These are phyloP conservation scores for Notoglanidium macrostoma DNA, from an alignment of 2,797 vertebrate species.

Conservation along the genomic window DNA sequence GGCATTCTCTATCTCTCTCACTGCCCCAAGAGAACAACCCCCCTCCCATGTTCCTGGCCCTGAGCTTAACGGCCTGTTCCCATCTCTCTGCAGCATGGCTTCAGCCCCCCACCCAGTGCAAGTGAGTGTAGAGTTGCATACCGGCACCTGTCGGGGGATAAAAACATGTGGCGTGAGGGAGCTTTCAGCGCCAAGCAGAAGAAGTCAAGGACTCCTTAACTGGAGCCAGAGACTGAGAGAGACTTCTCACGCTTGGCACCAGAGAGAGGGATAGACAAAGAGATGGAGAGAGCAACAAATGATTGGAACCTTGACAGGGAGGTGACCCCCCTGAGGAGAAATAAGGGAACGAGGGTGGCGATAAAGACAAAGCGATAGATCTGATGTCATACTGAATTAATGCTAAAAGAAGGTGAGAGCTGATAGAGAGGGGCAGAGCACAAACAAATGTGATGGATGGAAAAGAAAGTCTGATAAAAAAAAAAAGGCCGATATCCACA, in stretches of 20 bases:
- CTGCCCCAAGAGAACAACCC: conserved; percentile 40
- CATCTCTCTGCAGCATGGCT: conserved; percentile 43
- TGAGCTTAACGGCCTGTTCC: conserved; percentile 51
- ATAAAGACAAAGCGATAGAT: conserved; percentile 52
- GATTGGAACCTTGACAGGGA: conserved; percentile 39
- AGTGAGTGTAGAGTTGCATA: conserved; percentile 55
- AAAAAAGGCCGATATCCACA: conserved; percentile 51
- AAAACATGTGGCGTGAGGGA: conserved; percentile 53
- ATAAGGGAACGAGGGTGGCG: conserved; percentile 12
- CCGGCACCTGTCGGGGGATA: conserved; percentile 58
- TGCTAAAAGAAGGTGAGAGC: conserved; percentile 53
- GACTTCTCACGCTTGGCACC: conserved; percentile 37
- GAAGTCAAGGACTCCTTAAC: conserved; percentile 54
- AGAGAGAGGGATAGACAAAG: conserved; percentile 32
- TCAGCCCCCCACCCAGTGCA: conserved; percentile 40
- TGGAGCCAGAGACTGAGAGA: conserved; percentile 34
- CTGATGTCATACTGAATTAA: conserved; percentile 58
- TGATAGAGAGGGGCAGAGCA: conserved; percentile 44
- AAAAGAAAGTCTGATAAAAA: conserved; percentile 41
- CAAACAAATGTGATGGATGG: conserved; percentile 58
- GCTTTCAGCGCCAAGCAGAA: conserved; percentile 52
- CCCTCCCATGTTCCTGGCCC: conserved; percentile 10
- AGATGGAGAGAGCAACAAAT: conserved; percentile 18
- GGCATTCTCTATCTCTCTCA: conserved; percentile 31
- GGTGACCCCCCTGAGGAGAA: conserved; percentile 43